A percentile compares a stretch with the other conserved stretches of the same genome.
phyloP scores from a whole-genome alignment of 1,140 invertebrate genomes.

The Drosophila neocordata region DNA sequence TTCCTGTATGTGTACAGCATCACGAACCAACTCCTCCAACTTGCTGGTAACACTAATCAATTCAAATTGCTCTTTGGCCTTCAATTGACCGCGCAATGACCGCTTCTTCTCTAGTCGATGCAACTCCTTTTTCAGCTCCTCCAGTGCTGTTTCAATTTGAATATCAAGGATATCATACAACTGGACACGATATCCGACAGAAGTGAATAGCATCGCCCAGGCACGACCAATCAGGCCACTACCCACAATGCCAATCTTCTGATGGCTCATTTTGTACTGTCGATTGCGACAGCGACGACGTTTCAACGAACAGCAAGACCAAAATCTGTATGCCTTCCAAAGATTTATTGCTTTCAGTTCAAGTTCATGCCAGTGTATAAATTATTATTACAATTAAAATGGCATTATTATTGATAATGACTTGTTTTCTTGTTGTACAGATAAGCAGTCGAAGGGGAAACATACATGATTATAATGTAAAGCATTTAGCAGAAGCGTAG shows the following conservation, averaged over 20 bases:
- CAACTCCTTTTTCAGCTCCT: slow-evolving; percentile 89
- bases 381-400: slow-evolving; percentile 44
- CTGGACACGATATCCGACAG: slow-evolving; percentile 92
- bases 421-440: slow-evolving; percentile 39
- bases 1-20: slow-evolving; percentile 92
- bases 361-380: slow-evolving; percentile 56
- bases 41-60: slow-evolving; percentile 89
- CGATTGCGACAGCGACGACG: too few relatives aligned
- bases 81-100: slow-evolving; percentile 88
- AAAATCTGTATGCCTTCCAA: slow-evolving; percentile 6
- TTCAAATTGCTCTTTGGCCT: slow-evolving; percentile 88
- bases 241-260: slow-evolving; percentile 88
- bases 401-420: slow-evolving; percentile 61
- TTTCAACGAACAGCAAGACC: not conserved
- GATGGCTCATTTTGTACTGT: slow-evolving; percentile 71
- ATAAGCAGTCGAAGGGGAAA: not conserved
- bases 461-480: slow-evolving; percentile 2
- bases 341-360: slow-evolving; percentile 65
- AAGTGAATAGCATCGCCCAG: slow-evolving; percentile 97
- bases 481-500: not conserved
- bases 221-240: slow-evolving; percentile 96
- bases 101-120: slow-evolving; percentile 88
- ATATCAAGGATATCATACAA: slow-evolving; percentile 92
- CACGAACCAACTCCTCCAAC: slow-evolving; percentile 87
- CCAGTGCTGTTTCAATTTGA: slow-evolving; percentile 89